A percentile compares a stretch with the other conserved stretches of the same genome.
These are phyloP conservation scores for Perca schrenkii DNA, from an alignment of 2,113 vertebrate genomes.

Conservation along the genomic window DNA sequence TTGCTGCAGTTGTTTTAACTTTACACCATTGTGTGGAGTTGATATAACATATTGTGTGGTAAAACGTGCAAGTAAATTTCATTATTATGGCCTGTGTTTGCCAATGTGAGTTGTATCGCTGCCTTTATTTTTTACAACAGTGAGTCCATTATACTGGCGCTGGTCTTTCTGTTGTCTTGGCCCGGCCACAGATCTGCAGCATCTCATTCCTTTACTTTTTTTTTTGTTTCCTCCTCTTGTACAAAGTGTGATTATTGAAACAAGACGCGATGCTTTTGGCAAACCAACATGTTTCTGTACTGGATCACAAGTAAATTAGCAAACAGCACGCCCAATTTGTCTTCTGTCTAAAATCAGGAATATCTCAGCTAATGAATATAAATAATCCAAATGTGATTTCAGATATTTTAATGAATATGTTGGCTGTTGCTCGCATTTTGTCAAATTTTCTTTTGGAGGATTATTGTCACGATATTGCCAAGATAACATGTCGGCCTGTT, in stretches of 20 bases:
- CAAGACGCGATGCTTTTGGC: constrained; percentile 57
- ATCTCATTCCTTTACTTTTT: constrained; percentile 42
- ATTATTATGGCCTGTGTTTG: neutral
- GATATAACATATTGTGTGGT: neutral
- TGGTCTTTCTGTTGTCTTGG: constrained; percentile 38
- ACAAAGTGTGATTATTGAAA: constrained; percentile 65
- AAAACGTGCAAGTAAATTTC: constrained; percentile 1
- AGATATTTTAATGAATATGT: constrained; percentile 33
- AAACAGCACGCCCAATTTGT: constrained; percentile 32
- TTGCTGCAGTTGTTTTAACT: neutral
- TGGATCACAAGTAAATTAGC: constrained; percentile 48
- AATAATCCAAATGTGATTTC: constrained; percentile 42
- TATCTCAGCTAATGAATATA: constrained; percentile 32
- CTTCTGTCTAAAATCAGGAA: constrained; percentile 43
- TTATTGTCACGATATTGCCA: constrained; percentile 6
- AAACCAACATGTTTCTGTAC: constrained; percentile 24
- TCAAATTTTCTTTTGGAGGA: constrained; percentile 8
- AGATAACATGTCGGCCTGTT: constrained; percentile 21
- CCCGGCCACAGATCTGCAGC: constrained; percentile 37
- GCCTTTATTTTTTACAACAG: constrained; percentile 23
- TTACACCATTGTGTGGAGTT: neutral
- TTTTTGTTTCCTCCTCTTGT: constrained; percentile 61
- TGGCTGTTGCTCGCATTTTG: constrained; percentile 2
- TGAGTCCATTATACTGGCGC: constrained; percentile 24
- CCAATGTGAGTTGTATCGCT: neutral